Evolutionary conservation across 2,888 invertebrate genomes (phyloP), one percentile per base, ranked within the genome.

Genomic region (Agrochola lota): DNA sequence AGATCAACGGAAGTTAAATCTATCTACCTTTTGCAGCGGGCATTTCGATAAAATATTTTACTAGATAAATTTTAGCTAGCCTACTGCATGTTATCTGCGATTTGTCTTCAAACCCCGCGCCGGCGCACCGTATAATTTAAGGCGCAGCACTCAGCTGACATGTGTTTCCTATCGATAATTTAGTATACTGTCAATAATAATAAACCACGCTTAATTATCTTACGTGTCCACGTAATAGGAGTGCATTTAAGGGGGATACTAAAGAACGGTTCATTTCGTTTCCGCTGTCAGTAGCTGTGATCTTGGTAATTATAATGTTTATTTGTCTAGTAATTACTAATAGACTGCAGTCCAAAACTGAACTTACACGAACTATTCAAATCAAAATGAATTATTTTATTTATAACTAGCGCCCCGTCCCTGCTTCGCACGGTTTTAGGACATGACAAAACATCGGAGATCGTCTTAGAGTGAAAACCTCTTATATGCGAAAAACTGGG

Each of bases 91-190:
- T 70, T 1, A 40, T 20, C 49, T 85, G 64, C 20, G 70, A 11
- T 46, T 20, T 71, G 86, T 30, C 80, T 0, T 35, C n/a, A 26
- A 70, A 59, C 66, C 49, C 20, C 78, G 77, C 79, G 76, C 63
- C 26, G 20, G 78, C 40, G 70, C 77, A 81, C 79, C 63, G 70
- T 88, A 82, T 90, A 90, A 90, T 89, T 89, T 90, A 87, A 89
- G 85, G 81, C 79, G 79, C 84, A 83, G 84, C 68, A 78, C 82
- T 80, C 79, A 78, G 69, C 78, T 83, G 89, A 90, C 88, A 84
- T 88, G 83, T 88, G 90, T 86, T 87, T 90, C 90, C 90, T 86
- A 90, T 84, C 81, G 85, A 86, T 89, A 90, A 89, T 85, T 78
- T 86, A 88, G 84, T 79, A 30, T 64, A 49, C 80, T 82, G 86